A percentile compares a stretch with the other conserved stretches of the same genome.
phyloP scores from a whole-genome alignment of 2,797 vertebrate species.

The Centropyge bicolor region DNA sequence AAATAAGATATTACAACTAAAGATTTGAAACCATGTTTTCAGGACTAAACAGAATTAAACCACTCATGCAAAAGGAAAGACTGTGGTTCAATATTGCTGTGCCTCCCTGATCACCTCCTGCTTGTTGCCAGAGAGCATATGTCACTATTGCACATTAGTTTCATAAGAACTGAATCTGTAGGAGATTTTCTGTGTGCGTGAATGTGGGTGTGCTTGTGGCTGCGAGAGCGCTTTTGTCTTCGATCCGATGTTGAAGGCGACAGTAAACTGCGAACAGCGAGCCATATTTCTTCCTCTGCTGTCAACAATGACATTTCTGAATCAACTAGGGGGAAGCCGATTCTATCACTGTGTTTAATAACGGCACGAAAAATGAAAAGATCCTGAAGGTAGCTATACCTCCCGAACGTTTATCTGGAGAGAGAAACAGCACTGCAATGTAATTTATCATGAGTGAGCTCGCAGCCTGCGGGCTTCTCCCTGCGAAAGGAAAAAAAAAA shows the following conservation, averaged over 20 bases:
- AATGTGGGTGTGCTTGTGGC: not conserved
- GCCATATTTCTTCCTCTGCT: slow-evolving; percentile 57
- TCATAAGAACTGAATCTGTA: not conserved
- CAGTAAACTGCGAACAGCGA: slow-evolving; percentile 44
- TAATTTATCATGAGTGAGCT: slow-evolving; percentile 79
- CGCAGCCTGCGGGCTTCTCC: slow-evolving; percentile 64
- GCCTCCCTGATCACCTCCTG: not conserved
- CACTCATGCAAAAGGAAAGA: too few relatives aligned
- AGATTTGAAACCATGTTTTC: not conserved
- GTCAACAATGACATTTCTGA: slow-evolving; percentile 71
- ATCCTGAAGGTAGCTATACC: slow-evolving; percentile 81
- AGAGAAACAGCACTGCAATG: slow-evolving; percentile 77
- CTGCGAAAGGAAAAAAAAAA: slow-evolving; percentile 47
- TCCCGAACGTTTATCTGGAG: slow-evolving; percentile 82
- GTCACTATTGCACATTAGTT: not conserved
- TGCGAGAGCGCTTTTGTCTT: slow-evolving; percentile 16
- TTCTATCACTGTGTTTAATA: slow-evolving; percentile 83
- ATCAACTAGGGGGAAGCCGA: slow-evolving; percentile 69
- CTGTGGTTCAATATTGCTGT: not conserved
- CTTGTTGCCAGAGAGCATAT: not conserved
- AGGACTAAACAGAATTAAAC: not conserved
- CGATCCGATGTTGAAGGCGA: slow-evolving; percentile 46
- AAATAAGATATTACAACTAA: not conserved
- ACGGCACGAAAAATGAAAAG: slow-evolving; percentile 84
- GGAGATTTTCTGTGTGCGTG: not conserved